Percentiles rank a stretch among this genome's conserved stretches.
phyloP scores from a whole-genome alignment of 2,113 vertebrate genomes.

The Heptranchias perlo region DNA sequence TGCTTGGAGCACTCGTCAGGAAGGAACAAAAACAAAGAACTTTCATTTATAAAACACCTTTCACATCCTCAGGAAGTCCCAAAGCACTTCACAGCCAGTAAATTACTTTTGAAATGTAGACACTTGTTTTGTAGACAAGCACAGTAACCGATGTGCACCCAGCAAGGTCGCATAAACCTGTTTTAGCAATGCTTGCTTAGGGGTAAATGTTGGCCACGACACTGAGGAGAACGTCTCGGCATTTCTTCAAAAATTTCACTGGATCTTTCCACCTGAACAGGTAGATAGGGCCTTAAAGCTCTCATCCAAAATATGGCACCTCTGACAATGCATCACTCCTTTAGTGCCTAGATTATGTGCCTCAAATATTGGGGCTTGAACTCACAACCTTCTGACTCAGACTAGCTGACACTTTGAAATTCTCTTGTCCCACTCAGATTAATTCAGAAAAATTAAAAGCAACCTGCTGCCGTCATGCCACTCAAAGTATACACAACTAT shows the following conservation, averaged over 20 bases:
- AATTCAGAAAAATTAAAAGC: too few species aligned
- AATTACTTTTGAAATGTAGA: not conserved
- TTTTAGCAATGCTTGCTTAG: not conserved
- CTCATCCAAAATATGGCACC: not conserved
- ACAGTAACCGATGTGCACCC: not conserved
- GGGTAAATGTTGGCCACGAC: not conserved
- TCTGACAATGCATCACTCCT: too few species aligned
- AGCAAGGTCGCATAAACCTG: not conserved
- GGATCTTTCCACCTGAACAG: too few species aligned
- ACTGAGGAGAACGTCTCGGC: not conserved
- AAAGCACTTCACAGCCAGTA: not conserved
- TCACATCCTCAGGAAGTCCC: not conserved
- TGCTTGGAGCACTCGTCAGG: not conserved
- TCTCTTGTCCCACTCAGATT: not conserved
- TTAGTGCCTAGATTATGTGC: too few species aligned
- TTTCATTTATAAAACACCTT: too few species aligned
- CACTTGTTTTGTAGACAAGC: not conserved
- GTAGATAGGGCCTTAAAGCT: not conserved
- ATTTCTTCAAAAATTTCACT: not conserved
- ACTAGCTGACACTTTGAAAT: not conserved
- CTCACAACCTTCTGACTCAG: not conserved
- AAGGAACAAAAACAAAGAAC: too few species aligned
- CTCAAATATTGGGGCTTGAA: too few species aligned
- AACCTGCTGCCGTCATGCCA: too few species aligned
- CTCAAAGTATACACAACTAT: too few species aligned